Base-by-base conservation (phyloP, 2,797 vertebrate genomes). In the Meda fulgida region DNA sequence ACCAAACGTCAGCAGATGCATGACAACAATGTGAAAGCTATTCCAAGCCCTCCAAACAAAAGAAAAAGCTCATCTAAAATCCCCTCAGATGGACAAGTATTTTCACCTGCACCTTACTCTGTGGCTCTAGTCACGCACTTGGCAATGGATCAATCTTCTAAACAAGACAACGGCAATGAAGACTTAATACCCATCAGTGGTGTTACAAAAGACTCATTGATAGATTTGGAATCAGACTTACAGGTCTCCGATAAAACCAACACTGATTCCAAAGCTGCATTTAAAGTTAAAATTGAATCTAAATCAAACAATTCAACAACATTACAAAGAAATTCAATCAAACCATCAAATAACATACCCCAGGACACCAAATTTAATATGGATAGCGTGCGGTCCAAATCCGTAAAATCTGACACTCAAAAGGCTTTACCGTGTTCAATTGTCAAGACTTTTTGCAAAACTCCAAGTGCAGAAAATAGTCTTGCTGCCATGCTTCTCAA, bases 401-500 rank as follows among this genome's bases (percentile, higher is more conserved):
- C 34, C 34, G 23, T 81, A 16, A 55, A 85, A 53, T 48, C 31
- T 36, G 29, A 63, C 34, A 38, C 23, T 46, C 75, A 73, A 40
- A 86, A 40, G 26, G 18, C 72, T n/a, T 31, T n/a, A 34, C 43
- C 5, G 1, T 48, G 26, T 65, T 78, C 60, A 69, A 65, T 75
- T 31, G 70, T 19, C 71, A 84, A 82, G 16, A 38, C 48, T 65
- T 51, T 78, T 36, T 14, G 1, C 21, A 87, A 79, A 29, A 23
- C 53, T 43, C n/a, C 51, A 51, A 71, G 9, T 67, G n/a, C 36
- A 46, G 81, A 85, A 73, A 67, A 23, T 9, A 79, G 51, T 67
- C 80, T 87, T 73, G 83, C 79, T n/a, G 76, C 67, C 10, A 82
- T 82, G 83, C 67, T 87, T 53, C 79, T 87, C 23, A 80, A 72